A percentile compares a stretch with the other conserved stretches of the same genome.
phyloP scores from a whole-genome alignment of 2,113 vertebrate genomes.

The Pelecanus crispus region DNA sequence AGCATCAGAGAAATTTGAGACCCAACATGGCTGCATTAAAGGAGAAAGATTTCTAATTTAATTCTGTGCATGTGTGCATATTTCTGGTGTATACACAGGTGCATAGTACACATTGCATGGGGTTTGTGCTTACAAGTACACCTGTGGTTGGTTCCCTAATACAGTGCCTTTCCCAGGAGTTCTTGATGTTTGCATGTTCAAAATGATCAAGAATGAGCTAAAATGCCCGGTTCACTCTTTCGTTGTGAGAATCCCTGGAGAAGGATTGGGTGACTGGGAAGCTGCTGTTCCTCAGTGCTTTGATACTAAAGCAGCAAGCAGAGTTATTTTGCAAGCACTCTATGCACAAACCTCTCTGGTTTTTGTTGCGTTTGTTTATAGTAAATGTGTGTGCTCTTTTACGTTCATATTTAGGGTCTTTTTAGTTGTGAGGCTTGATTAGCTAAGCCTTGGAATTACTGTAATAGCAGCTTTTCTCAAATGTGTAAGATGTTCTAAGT shows the following conservation, averaged over 20 bases:
- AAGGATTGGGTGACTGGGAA: neutral
- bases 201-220: neutral
- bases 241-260: neutral
- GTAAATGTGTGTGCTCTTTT: neutral
- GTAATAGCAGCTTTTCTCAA: neutral
- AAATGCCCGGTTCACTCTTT: neutral
- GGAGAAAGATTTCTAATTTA: neutral
- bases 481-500: neutral
- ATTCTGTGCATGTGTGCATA: neutral
- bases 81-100: neutral
- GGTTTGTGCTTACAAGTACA: neutral
- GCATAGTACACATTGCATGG: constrained; percentile 9
- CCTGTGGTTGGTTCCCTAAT: neutral
- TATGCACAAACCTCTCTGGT: neutral
- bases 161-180: constrained; percentile 1
- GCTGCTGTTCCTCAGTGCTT: neutral
- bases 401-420: neutral
- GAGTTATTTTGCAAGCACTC: neutral
- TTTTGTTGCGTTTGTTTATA: neutral
- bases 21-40: neutral
- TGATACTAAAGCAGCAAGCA: neutral
- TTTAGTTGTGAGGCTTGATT: neutral
- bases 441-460: neutral
- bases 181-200: constrained; percentile 21
- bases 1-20: neutral